Evolutionary conservation across 2,888 invertebrate genomes (phyloP).

Genomic region (Cataglyphis livida): DNA sequence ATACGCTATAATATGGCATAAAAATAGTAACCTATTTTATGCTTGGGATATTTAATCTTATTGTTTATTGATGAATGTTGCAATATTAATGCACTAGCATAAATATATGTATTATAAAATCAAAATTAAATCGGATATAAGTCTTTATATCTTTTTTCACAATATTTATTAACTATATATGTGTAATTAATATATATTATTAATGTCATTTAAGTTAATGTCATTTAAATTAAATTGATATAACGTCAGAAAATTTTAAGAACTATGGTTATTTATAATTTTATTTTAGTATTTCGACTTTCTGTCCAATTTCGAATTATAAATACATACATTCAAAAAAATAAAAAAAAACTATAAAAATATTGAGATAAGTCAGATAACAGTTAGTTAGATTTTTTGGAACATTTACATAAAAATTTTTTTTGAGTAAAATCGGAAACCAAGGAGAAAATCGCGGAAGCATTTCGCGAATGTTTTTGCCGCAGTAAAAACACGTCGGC

Average conservation of each 20-base stretch:
- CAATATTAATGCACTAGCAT: background rate
- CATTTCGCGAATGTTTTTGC: background rate
- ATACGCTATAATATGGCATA: background rate
- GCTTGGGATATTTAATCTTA: background rate
- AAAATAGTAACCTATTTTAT: background rate
- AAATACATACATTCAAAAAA: background rate
- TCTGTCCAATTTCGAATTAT: background rate
- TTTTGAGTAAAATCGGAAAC: background rate
- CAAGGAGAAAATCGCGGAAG: background rate
- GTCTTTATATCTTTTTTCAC: background rate
- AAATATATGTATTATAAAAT: background rate
- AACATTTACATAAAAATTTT: background rate
- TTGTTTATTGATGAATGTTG: background rate
- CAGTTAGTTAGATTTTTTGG: background rate
- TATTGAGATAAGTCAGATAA: background rate
- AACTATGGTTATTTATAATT: background rate
- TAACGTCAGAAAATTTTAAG: background rate
- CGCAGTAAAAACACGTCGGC: constrained; percentile 12
- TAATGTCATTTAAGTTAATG: background rate
- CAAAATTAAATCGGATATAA: background rate
- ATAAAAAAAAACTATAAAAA: background rate
- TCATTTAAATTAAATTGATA: background rate
- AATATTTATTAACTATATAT: background rate
- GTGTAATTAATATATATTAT: background rate
- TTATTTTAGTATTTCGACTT: background rate